These are phyloP conservation scores for Colaptes auratus DNA, from an alignment of 2,113 vertebrate species.

Conservation along the genomic window DNA sequence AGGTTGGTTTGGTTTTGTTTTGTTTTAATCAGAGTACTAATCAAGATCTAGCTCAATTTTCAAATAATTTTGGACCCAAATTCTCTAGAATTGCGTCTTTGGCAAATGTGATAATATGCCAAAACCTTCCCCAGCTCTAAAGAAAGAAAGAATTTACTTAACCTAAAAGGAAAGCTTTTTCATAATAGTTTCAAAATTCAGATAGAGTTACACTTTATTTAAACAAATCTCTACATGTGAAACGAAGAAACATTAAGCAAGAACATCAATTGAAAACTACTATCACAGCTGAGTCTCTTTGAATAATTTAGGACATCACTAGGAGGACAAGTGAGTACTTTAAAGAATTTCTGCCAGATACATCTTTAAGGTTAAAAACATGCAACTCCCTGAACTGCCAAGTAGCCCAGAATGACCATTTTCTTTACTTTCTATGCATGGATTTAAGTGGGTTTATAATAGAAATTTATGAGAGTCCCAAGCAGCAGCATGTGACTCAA, in stretches of 20 bases:
- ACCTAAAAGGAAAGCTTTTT: neutral
- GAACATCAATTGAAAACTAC: neutral
- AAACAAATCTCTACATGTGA: neutral
- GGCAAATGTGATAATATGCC: neutral
- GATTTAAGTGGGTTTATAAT: constrained; percentile 17
- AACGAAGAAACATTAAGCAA: neutral
- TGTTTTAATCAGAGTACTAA: neutral
- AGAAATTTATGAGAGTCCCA: neutral
- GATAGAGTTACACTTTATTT: neutral
- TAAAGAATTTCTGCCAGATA: neutral
- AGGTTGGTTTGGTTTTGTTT: neutral
- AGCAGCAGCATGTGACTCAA: constrained; percentile 3
- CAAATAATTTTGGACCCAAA: neutral
- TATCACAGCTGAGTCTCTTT: neutral
- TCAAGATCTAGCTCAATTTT: neutral
- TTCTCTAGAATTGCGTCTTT: neutral
- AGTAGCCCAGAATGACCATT: neutral
- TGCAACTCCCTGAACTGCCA: neutral
- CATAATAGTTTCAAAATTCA: neutral
- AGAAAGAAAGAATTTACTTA: neutral
- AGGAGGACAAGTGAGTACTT: neutral
- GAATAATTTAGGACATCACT: neutral
- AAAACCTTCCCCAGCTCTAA: neutral
- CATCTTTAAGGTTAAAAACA: neutral
- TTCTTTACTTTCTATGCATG: constrained; percentile 10